Conservation (phyloP, 1,140 invertebrate genomes). For the Drosophila pandora region DNA sequence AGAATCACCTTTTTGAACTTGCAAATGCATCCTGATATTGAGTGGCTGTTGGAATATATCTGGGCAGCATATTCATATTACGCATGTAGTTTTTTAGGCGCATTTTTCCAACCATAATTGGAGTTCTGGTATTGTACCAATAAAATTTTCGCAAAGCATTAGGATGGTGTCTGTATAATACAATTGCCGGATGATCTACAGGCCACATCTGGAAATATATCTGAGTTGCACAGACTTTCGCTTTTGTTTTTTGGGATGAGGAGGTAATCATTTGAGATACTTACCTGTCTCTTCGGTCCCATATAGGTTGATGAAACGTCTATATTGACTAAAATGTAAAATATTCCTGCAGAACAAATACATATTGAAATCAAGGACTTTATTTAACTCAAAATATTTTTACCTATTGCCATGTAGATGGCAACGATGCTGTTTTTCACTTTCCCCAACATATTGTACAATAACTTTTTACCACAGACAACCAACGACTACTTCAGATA, state of each 20-base stretch:
- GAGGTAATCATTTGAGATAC: not conserved
- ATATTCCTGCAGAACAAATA: constrained; percentile 16
- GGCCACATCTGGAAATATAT: constrained; percentile 38
- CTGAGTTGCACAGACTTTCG: constrained; percentile 15
- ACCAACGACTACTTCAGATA: constrained; percentile 38
- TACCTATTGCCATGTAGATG: constrained; percentile 47
- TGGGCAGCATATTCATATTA: constrained; percentile 33
- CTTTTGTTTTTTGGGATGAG: constrained; percentile 2
- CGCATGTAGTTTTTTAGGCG: constrained; percentile 39
- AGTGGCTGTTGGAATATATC: constrained; percentile 26
- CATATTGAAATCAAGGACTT: not conserved
- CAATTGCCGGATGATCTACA: constrained; percentile 32
- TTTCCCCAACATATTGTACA: constrained; percentile 43
- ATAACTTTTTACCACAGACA: constrained; percentile 35
- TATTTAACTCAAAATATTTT: not conserved
- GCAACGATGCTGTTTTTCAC: constrained; percentile 30
- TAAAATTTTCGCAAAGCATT: constrained; percentile 47
- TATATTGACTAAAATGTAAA: constrained; percentile 41
- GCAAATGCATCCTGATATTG: constrained; percentile 15
- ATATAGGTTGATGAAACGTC: constrained; percentile 38
- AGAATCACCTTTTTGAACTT: constrained; percentile 33
- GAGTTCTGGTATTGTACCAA: constrained; percentile 46
- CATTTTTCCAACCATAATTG: constrained; percentile 43
- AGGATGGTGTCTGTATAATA: constrained; percentile 45
- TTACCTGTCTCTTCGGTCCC: constrained; percentile 40